phyloP scores from a whole-genome alignment of 53 echinoderm and acorn worm genomes.

The Holothuria scabra region DNA sequence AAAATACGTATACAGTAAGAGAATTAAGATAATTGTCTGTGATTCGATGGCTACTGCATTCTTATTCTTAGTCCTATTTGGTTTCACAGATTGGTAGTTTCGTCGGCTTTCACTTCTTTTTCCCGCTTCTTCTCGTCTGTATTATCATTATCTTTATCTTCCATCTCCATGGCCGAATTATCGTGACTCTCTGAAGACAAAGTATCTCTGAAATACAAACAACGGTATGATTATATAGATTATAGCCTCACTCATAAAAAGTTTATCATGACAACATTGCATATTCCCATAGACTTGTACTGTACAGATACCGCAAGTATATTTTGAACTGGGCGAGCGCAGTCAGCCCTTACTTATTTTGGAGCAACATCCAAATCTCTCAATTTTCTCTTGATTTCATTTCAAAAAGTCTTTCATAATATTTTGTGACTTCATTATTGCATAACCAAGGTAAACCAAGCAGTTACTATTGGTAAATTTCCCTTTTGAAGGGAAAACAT shows the following conservation, averaged over 20 bases:
- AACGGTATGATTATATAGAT: neutral
- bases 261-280: neutral
- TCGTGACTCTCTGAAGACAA: neutral
- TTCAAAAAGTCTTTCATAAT: no score
- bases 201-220: neutral
- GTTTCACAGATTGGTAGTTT: neutral
- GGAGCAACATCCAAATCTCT: no score
- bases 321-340: neutral
- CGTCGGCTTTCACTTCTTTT: neutral
- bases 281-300: neutral
- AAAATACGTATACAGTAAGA: no score
- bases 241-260: no score
- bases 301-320: neutral
- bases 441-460: no score
- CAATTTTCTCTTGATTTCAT: no score
- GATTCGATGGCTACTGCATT: no score
- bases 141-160: neutral
- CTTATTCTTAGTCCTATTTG: no score
- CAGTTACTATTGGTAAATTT: no score
- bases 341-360: neutral
- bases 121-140: neutral
- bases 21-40: no score
- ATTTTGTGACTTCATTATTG: no score
- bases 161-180: slow-evolving; percentile 21
- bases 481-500: no score